Evolutionary conservation across 2,888 invertebrate species (phyloP).

Genomic region (Perdita meconis): DNA sequence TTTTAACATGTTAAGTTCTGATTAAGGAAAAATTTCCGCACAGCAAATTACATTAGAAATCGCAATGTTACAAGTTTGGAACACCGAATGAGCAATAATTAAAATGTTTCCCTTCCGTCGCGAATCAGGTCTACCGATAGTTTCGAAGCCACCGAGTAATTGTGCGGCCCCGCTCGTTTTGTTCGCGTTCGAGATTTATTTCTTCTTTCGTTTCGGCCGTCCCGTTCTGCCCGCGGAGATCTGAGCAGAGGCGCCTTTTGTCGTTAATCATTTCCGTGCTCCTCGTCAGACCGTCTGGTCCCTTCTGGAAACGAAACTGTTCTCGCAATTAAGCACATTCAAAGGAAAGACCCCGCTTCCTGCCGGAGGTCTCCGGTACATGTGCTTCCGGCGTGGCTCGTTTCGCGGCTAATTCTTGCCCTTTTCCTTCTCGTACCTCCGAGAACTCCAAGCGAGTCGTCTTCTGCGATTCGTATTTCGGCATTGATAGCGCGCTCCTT

Average conservation of each 20-base stretch:
- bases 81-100: constrained; percentile 23
- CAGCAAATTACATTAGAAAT: too few relatives aligned
- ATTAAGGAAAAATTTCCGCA: too few relatives aligned
- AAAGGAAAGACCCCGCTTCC: constrained; percentile 67
- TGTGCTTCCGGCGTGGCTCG: constrained; percentile 66
- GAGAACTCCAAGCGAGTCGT: constrained; percentile 17
- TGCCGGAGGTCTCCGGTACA: constrained; percentile 52
- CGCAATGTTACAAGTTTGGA: constrained; percentile 26
- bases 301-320: constrained; percentile 71
- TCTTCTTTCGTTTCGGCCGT: constrained; percentile 44
- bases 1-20: too few relatives aligned
- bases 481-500: constrained; percentile 18
- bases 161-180: constrained; percentile 57
- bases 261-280: constrained; percentile 72
- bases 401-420: constrained; percentile 66
- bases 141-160: constrained; percentile 53
- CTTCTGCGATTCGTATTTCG: background rate
- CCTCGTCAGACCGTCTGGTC: constrained; percentile 63
- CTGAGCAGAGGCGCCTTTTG: constrained; percentile 61
- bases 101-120: constrained; percentile 34
- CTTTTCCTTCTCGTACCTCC: constrained; percentile 6
- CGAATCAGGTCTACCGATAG: constrained; percentile 31
- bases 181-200: constrained; percentile 63
- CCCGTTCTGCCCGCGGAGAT: constrained; percentile 41
- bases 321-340: constrained; percentile 76